Evolutionary conservation across 2,797 vertebrate genomes (phyloP).

Genomic region (Champsocephalus gunnari): DNA sequence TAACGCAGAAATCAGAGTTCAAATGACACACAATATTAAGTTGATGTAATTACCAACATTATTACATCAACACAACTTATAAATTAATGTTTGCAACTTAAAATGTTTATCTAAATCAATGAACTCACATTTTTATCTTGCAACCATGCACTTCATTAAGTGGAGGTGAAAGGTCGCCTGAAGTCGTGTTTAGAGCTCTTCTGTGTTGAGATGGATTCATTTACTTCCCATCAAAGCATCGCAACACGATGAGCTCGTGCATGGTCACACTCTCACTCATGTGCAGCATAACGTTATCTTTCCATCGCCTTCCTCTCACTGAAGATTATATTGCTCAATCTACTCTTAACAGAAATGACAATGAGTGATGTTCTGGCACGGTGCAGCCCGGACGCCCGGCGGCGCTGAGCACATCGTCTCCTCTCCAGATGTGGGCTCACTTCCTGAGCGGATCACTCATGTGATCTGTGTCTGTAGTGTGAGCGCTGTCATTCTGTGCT

Average conservation of each 20-base stretch:
- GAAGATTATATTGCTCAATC: conserved; percentile 48
- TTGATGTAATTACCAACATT: no score
- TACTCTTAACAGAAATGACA: conserved; percentile 61
- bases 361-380: conserved; percentile 47
- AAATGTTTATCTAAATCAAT: no score
- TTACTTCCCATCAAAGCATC: conserved; percentile 60
- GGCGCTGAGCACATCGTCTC: conserved; percentile 46
- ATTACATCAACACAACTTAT: no score
- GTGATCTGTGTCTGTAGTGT: conserved; percentile 34
- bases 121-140: no score
- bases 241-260: conserved; percentile 43
- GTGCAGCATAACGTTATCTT: conserved; percentile 43
- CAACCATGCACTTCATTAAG: no score
- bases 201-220: conserved; percentile 34
- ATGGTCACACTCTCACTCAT: conserved; percentile 54
- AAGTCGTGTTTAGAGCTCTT: no score
- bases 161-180: no score
- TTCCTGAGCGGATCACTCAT: conserved; percentile 29
- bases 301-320: conserved; percentile 45
- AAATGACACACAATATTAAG: no score
- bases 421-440: conserved; percentile 25
- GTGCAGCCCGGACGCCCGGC: conserved; percentile 30
- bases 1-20: no score
- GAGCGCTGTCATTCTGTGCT: conserved; percentile 13
- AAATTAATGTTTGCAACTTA: no score